A percentile compares a stretch with the other conserved stretches of the same genome.
These are phyloP conservation scores for Sisyra terminalis DNA, from an alignment of 2,888 invertebrate species.

Conservation along the genomic window DNA sequence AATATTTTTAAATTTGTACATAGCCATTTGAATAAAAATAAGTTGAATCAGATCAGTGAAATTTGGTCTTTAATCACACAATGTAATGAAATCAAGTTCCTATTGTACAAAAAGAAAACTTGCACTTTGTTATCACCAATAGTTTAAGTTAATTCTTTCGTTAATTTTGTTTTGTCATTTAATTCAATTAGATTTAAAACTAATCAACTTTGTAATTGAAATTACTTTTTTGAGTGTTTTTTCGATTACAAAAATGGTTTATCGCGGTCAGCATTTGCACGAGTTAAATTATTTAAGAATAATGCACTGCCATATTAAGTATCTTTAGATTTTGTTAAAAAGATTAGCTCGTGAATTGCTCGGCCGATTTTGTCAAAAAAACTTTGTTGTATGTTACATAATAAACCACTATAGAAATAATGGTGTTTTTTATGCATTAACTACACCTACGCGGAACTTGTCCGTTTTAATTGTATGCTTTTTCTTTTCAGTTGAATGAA, in stretches of 20 bases:
- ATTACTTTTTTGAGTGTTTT: neutral
- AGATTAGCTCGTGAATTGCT: conserved; percentile 2
- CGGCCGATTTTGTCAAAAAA: neutral
- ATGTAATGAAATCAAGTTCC: neutral
- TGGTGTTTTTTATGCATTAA: neutral
- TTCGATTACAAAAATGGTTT: neutral
- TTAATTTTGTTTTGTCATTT: neutral
- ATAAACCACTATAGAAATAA: conserved; percentile 2
- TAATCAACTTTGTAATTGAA: no score
- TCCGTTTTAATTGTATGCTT: no score
- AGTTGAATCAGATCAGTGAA: neutral
- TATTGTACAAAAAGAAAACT: conserved; percentile 2
- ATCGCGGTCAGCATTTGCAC: neutral
- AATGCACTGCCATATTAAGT: conserved; percentile 7
- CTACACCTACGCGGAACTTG: no score
- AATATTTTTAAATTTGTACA: neutral
- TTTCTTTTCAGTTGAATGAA: no score
- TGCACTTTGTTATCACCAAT: neutral
- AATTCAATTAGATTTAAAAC: neutral
- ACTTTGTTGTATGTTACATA: conserved; percentile 5
- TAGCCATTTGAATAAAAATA: neutral
- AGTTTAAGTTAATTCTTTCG: neutral
- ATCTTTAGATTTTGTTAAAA: conserved; percentile 3
- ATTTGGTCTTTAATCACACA: neutral
- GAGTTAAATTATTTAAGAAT: neutral